These are phyloP conservation scores for Chinchilla lanigera DNA, from an alignment of 2,113 vertebrate genomes.

Conservation along the genomic window DNA sequence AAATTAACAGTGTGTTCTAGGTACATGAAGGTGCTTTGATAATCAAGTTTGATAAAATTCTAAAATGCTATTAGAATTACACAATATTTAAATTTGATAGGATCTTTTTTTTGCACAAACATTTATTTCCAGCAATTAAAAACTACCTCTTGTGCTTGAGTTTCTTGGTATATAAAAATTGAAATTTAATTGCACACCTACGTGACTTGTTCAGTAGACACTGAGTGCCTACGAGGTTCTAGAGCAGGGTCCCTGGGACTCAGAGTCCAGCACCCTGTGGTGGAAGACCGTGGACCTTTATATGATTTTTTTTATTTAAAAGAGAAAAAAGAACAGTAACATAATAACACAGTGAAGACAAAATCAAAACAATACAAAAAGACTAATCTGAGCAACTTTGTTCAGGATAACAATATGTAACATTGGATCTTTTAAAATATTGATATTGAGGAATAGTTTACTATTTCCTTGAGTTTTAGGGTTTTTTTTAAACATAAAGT, in stretches of 20 bases:
- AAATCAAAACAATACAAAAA: no score
- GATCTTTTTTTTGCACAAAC: neutral
- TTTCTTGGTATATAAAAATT: neutral
- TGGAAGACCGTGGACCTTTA: neutral
- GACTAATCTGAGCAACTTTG: no score
- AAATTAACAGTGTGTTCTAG: conserved; percentile 9
- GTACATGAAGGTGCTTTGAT: neutral
- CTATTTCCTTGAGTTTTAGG: neutral
- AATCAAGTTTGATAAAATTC: neutral
- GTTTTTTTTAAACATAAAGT: neutral
- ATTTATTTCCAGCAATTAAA: neutral
- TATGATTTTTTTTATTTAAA: neutral
- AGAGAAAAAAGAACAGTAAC: no score
- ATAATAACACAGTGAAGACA: no score
- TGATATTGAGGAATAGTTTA: neutral
- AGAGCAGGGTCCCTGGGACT: neutral
- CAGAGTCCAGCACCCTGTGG: neutral
- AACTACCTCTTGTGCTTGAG: neutral
- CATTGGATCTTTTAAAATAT: neutral
- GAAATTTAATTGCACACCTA: neutral
- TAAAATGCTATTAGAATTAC: neutral
- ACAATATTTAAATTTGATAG: conserved; percentile 14
- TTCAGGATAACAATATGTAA: no score
- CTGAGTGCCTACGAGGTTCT: neutral
- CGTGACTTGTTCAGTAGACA: neutral